phyloP scores from a whole-genome alignment of 1,140 invertebrate species.

The Orchesella cincta region DNA sequence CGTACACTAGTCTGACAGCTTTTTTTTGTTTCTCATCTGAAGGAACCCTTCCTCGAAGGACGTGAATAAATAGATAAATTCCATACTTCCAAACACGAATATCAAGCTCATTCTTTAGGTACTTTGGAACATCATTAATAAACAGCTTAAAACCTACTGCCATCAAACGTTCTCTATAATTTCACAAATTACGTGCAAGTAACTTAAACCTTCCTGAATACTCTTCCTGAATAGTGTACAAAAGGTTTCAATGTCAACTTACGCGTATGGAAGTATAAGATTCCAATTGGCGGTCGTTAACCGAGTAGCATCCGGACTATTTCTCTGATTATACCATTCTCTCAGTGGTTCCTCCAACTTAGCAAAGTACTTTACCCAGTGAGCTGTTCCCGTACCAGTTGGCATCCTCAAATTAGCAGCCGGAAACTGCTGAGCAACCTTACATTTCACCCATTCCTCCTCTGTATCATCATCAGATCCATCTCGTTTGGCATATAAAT shows the following conservation, averaged over 20 bases:
- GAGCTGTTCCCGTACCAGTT: no score
- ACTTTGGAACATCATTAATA: not conserved
- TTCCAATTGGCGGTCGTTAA: no score
- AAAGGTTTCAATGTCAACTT: no score
- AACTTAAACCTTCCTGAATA: not conserved
- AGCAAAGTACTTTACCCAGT: no score
- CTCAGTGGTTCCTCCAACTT: no score
- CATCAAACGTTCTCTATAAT: not conserved
- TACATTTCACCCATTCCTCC: no score
- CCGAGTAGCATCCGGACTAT: no score
- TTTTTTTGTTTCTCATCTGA: not conserved
- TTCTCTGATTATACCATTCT: no score
- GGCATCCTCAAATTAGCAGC: no score
- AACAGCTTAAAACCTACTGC: not conserved
- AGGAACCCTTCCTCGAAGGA: not conserved
- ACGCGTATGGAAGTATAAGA: not conserved
- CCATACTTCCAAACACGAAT: conserved; percentile 14
- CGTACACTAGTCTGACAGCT: not conserved
- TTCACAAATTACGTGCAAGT: not conserved
- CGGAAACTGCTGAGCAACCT: no score
- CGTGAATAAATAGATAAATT: not conserved
- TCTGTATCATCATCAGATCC: no score
- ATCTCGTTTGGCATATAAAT: no score
- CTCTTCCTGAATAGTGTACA: not conserved
- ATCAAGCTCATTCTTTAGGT: not conserved